Conservation (phyloP, 2,888 invertebrate species). For the Melanophora roralis region DNA sequence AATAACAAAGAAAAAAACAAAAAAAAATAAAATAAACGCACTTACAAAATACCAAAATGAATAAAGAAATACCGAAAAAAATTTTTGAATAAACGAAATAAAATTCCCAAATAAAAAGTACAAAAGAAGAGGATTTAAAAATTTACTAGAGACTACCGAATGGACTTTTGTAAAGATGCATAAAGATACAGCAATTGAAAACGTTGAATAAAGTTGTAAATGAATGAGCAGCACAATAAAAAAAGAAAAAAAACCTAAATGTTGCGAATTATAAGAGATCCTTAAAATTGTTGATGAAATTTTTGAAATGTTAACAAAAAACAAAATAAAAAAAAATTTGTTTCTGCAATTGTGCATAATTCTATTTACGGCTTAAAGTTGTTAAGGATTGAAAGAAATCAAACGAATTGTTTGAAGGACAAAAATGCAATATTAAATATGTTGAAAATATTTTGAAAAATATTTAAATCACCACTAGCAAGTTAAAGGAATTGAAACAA, state of each 20-base stretch:
- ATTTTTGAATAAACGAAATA: slow-evolving; percentile 24
- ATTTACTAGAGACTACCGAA: slow-evolving; percentile 7
- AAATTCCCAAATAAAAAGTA: slow-evolving; percentile 1
- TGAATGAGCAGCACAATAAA: not conserved
- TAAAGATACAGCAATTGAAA: slow-evolving; percentile 2
- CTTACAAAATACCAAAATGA: not conserved
- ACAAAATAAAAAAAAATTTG: too few species aligned
- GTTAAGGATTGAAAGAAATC: not conserved
- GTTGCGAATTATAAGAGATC: not conserved
- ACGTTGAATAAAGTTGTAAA: not conserved
- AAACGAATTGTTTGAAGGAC: not conserved
- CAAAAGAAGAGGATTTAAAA: slow-evolving; percentile 21
- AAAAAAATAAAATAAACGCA: slow-evolving; percentile 5
- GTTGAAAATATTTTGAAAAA: too few species aligned
- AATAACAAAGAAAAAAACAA: too few species aligned
- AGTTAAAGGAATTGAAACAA: too few species aligned
- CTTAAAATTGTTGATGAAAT: not conserved
- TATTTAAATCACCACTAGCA: too few species aligned
- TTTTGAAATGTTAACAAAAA: not conserved
- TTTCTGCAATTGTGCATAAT: not conserved
- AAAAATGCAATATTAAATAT: too few species aligned
- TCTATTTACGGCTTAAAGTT: not conserved
- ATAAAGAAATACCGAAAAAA: slow-evolving; percentile 7
- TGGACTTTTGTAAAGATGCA: not conserved
- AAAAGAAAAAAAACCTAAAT: not conserved